phyloP scores from a whole-genome alignment of 2,797 vertebrate species.

The Oreonectes daqikongensis region DNA sequence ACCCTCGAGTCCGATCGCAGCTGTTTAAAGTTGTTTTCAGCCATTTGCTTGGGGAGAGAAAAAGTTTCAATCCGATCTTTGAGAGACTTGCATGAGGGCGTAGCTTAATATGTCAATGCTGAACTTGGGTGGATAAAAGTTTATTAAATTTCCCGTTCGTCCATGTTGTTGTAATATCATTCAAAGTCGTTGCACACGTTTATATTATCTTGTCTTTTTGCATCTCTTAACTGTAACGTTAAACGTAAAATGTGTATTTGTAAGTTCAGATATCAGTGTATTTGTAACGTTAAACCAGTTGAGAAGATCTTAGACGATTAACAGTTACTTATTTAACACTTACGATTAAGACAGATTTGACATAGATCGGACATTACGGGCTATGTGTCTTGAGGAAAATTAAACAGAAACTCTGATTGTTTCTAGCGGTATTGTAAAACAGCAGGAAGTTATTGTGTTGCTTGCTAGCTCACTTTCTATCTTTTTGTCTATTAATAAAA shows the following conservation, averaged over 20 bases:
- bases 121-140: conserved; percentile 34
- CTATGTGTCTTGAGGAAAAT: neutral
- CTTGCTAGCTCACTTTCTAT: neutral
- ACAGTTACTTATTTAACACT: neutral
- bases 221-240: neutral
- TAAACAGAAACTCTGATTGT: neutral
- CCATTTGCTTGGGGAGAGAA: conserved; percentile 74
- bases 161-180: neutral
- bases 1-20: conserved; percentile 34
- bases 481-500: neutral
- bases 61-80: conserved; percentile 82
- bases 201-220: neutral
- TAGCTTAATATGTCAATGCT: conserved; percentile 66
- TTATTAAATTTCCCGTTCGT: neutral
- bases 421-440: neutral
- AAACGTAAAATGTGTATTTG: neutral
- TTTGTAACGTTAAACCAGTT: neutral
- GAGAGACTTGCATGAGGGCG: conserved; percentile 72
- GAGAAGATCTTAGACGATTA: neutral
- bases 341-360: neutral
- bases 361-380: no score
- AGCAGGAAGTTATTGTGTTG: conserved; percentile 8
- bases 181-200: neutral
- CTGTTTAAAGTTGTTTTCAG: conserved; percentile 69
- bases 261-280: neutral